phyloP scores from a whole-genome alignment of 2,888 invertebrate species.

The Allacma fusca region DNA sequence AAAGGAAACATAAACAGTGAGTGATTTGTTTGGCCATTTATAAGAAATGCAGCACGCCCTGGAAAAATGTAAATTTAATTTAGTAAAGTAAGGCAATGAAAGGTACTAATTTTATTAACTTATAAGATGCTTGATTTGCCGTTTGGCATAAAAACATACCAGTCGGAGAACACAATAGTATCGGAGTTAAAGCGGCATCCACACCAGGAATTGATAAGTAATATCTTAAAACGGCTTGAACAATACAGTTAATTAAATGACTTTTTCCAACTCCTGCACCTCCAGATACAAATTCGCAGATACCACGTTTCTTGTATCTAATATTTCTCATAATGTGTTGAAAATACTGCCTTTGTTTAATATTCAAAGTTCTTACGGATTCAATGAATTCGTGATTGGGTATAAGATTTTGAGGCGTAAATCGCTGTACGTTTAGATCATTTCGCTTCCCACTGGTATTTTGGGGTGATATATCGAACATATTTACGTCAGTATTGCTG shows the following conservation, averaged over 20 bases:
- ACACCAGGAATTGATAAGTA: background rate
- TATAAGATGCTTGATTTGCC: too few species aligned
- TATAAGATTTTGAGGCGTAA: background rate
- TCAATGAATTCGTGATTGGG: background rate
- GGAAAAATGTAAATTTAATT: too few species aligned
- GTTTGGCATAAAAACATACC: too few species aligned
- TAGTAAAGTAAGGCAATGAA: too few species aligned
- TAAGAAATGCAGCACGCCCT: too few species aligned
- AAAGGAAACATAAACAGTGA: too few species aligned
- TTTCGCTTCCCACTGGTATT: background rate
- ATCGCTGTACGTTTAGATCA: background rate
- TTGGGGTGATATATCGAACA: too few species aligned
- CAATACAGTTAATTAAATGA: conserved; percentile 59
- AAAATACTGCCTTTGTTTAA: conserved; percentile 43
- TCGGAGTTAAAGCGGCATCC: too few species aligned
- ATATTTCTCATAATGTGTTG: conserved; percentile 19
- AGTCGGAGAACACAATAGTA: too few species aligned
- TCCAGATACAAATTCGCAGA: conserved; percentile 60
- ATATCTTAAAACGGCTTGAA: conserved; percentile 33
- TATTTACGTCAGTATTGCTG: too few species aligned
- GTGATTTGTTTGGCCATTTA: too few species aligned
- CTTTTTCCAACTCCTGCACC: conserved; percentile 63
- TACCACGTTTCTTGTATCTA: conserved; percentile 22
- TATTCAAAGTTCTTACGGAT: conserved; percentile 25
- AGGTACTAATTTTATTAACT: too few species aligned